Percentiles rank a stretch among this genome's conserved stretches.
Evolutionary conservation across 2,113 vertebrate genomes (phyloP).

Genomic region (Scalopus aquaticus): DNA sequence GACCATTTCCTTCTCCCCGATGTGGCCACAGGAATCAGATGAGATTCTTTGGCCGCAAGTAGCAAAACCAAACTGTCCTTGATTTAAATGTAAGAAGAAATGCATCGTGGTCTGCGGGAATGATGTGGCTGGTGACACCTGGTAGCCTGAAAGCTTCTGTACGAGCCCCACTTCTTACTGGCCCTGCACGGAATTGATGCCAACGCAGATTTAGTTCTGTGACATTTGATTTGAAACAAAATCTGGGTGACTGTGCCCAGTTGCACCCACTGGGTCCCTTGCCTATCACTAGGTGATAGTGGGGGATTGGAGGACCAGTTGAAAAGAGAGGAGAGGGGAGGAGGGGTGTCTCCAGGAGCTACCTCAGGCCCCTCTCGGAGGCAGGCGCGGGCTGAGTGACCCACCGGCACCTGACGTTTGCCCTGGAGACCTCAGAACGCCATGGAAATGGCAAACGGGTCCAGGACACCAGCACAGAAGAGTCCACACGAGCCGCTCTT

Average conservation of each 20-base stretch:
- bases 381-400: too few species aligned
- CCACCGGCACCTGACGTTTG: too few species aligned
- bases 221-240: background rate
- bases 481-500: too few species aligned
- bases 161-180: background rate
- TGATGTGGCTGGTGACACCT: too few species aligned
- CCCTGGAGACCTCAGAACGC: too few species aligned
- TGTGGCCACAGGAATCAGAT: background rate
- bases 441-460: too few species aligned
- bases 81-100: background rate
- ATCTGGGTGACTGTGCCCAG: background rate
- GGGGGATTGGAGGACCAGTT: background rate
- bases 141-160: background rate
- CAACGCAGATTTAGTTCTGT: background rate
- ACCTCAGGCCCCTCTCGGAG: too few species aligned
- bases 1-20: background rate
- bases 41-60: background rate
- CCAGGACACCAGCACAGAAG: too few species aligned
- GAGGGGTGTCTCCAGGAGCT: background rate
- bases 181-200: background rate
- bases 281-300: background rate
- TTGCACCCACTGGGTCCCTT: background rate
- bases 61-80: background rate
- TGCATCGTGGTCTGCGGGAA: background rate
- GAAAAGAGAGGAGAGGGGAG: background rate